Evolutionary conservation across 2,888 invertebrate genomes (phyloP).

Genomic region (Anthophora plumipes): DNA sequence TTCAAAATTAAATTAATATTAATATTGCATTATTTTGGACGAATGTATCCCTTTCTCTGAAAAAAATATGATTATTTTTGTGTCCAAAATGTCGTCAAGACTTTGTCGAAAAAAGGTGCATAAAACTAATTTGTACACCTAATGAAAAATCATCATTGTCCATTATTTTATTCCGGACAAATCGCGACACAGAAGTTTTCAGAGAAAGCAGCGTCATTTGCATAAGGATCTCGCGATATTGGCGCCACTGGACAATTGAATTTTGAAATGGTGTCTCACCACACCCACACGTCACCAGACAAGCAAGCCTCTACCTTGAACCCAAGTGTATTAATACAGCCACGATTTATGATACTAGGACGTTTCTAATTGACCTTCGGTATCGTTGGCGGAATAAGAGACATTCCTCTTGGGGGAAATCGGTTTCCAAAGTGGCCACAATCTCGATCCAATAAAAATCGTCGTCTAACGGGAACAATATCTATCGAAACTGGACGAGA

Average conservation of each 20-base stretch:
- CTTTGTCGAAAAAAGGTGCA: too few species aligned
- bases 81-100: too few species aligned
- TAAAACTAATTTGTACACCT: too few species aligned
- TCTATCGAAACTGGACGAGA: not conserved
- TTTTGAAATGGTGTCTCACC: conserved; percentile 61
- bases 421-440: conserved; percentile 14
- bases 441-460: conserved; percentile 7
- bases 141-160: too few species aligned
- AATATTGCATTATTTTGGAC: too few species aligned
- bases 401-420: conserved; percentile 28
- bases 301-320: conserved; percentile 65
- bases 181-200: conserved; percentile 48
- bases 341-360: conserved; percentile 54
- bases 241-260: conserved; percentile 51
- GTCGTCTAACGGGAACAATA: conserved; percentile 15
- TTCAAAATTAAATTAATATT: too few species aligned
- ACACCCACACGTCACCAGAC: conserved; percentile 56
- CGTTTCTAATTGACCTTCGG: conserved; percentile 65
- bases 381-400: conserved; percentile 22
- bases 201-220: conserved; percentile 58
- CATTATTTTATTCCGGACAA: conserved; percentile 6
- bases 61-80: too few species aligned
- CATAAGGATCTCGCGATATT: conserved; percentile 50
- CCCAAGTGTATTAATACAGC: conserved; percentile 36
- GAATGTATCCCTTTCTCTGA: too few species aligned